Base-by-base conservation (phyloP, 2,797 vertebrate genomes). In the Crenuchus spilurus region DNA sequence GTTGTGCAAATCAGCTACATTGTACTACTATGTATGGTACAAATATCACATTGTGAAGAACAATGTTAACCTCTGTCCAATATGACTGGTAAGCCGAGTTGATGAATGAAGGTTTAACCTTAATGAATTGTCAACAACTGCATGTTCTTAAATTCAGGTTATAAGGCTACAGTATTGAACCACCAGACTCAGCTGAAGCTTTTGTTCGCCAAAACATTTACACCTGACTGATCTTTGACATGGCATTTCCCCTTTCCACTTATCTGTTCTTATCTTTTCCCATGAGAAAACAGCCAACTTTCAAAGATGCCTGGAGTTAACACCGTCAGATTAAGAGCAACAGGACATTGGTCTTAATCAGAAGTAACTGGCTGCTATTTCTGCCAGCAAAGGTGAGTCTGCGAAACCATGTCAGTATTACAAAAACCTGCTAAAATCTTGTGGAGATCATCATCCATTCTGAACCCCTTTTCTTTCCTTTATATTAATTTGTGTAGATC, bases 301-400 rank as follows among this genome's bases (percentile, higher is more conserved):
- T 37, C 18, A 61, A 42, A 41, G 22, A 63, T 39, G 39, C 48
- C 28, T 64, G 10, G 13, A 49, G 16, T 72, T 57, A 31, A 62
- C 52, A 49, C 14, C 3, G 18, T 57, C n/a, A 49, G 31, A 70
- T 75, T 67, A 49, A 52, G 48, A 67, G 5, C 30, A 70, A 65
- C 49, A 65, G 48, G 39, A 30, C 44, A 22, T 48, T 66, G 65
- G 52, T 69, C 72, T 74, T 76, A 64, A 73, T 70, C 55, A 73
- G 51, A 46, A 14, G 42, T 49, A 77, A 75, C 60, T 39, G 16
- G 11, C 44, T 65, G 46, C 35, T 13, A 31, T 6, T 62, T 22
- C 49, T 26, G 49, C 22, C 49, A 4, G n/a, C 49, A 41, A 22
- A 16, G 37, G n/a, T 73, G 35, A 76, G 48, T 61, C 71, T 22